phyloP scores from a whole-genome alignment of 2,888 invertebrate genomes.

The Sphecodes monilicornis region DNA sequence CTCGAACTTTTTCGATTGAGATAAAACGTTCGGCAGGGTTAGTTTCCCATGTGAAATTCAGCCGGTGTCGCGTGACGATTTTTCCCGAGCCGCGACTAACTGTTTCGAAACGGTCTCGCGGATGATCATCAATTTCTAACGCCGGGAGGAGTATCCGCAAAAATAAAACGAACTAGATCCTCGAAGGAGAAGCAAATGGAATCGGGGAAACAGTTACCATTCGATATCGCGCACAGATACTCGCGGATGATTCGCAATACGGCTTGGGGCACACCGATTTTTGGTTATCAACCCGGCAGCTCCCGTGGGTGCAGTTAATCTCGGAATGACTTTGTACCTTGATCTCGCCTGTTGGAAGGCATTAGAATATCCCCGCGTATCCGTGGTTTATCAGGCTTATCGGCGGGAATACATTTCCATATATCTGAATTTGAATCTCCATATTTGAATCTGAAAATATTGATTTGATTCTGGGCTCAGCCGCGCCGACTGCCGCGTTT shows the following conservation, averaged over 20 bases:
- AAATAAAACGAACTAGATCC: conserved; percentile 32
- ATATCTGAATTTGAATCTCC: conserved; percentile 74
- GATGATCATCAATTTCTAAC: conserved; percentile 15
- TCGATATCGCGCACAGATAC: conserved; percentile 17
- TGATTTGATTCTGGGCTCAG: conserved; percentile 66
- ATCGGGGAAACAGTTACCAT: background rate
- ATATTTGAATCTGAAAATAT: conserved; percentile 76
- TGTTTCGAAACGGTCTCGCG: background rate
- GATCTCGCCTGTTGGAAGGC: conserved; percentile 62
- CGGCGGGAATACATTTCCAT: conserved; percentile 75
- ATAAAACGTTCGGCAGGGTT: conserved; percentile 5
- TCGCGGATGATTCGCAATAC: conserved; percentile 41
- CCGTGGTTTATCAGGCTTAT: conserved; percentile 76
- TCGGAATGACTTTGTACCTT: conserved; percentile 69
- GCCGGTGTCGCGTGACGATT: conserved; percentile 23
- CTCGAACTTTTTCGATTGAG: conserved; percentile 15
- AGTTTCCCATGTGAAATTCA: conserved; percentile 33
- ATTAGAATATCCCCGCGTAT: conserved; percentile 72
- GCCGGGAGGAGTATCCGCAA: background rate
- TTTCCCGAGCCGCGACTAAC: background rate
- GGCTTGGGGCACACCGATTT: conserved; percentile 51
- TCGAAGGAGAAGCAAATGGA: conserved; percentile 7
- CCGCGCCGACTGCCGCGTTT: conserved; percentile 37
- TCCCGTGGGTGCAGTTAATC: conserved; percentile 68
- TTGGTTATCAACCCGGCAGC: conserved; percentile 60